A percentile compares a stretch with the other conserved stretches of the same genome.
phyloP scores from a whole-genome alignment of 1,140 invertebrate genomes.

The Zaprionus nigranus region DNA sequence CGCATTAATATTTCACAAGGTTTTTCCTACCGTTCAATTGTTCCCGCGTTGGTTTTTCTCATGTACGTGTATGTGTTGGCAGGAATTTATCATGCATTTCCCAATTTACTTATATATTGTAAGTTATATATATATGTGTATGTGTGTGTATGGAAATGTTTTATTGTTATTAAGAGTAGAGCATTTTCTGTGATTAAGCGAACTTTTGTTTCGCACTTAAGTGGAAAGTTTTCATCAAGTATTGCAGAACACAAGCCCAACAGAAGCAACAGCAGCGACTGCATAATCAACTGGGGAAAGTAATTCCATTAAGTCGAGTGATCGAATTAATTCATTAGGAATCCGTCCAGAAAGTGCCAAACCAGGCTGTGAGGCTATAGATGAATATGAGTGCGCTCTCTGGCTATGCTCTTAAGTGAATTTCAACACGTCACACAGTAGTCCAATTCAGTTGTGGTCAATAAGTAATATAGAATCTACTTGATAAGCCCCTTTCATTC shows the following conservation, averaged over 20 bases:
- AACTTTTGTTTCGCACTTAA: slow-evolving; percentile 54
- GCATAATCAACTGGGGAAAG: slow-evolving; percentile 60
- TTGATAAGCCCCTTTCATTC: background rate
- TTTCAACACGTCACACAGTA: background rate
- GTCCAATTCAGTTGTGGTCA: background rate
- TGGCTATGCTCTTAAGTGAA: background rate
- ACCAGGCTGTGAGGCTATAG: slow-evolving; percentile 16
- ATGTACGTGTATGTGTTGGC: slow-evolving; percentile 53
- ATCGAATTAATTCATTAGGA: slow-evolving; percentile 71
- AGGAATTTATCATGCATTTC: slow-evolving; percentile 43
- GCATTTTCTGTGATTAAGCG: slow-evolving; percentile 69
- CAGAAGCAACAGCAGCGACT: slow-evolving; percentile 20
- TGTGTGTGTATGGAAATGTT: slow-evolving; percentile 37
- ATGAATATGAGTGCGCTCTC: slow-evolving; percentile 19
- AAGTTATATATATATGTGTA: too few species aligned
- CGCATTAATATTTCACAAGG: slow-evolving; percentile 80
- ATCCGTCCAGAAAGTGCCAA: slow-evolving; percentile 38
- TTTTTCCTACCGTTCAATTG: slow-evolving; percentile 54
- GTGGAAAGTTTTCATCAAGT: slow-evolving; percentile 44
- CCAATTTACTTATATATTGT: slow-evolving; percentile 36
- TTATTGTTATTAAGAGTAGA: slow-evolving; percentile 60
- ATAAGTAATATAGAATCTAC: background rate
- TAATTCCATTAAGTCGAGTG: slow-evolving; percentile 69
- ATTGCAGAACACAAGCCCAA: background rate
- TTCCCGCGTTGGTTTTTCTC: slow-evolving; percentile 49